Evolutionary conservation across 2,888 invertebrate genomes (phyloP).

Genomic region (Rhagium mordax): DNA sequence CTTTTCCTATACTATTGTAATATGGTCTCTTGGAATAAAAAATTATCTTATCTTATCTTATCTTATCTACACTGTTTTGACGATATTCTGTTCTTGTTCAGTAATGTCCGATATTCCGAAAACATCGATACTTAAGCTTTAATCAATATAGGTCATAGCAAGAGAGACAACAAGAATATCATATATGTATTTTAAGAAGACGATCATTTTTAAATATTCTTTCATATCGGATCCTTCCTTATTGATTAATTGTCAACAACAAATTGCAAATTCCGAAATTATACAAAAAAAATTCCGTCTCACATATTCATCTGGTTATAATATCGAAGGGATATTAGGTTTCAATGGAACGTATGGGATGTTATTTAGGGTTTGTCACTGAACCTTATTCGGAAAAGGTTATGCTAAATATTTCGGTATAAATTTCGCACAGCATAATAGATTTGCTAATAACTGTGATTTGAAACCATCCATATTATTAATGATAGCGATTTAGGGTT

Average conservation of each 20-base stretch:
- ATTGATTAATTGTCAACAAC: not conserved
- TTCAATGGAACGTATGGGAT: not conserved
- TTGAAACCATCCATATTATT: not conserved
- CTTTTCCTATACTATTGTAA: no score
- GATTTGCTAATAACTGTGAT: not conserved
- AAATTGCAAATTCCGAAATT: not conserved
- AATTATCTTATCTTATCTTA: no score
- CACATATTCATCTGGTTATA: not conserved
- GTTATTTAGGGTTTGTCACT: not conserved
- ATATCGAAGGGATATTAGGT: not conserved
- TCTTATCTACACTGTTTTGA: no score
- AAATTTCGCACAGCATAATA: not conserved
- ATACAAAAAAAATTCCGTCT: not conserved
- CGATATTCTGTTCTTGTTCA: no score
- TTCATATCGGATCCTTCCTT: no score
- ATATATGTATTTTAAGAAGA: no score
- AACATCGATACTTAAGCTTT: no score
- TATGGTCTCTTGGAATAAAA: no score
- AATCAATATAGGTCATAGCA: no score
- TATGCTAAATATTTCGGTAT: not conserved
- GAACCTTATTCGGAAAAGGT: not conserved
- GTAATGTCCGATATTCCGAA: no score
- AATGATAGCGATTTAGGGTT: not conserved
- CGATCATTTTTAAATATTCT: no score
- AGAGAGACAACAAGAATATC: no score